Evolutionary conservation across 1,140 invertebrate genomes (phyloP), one percentile per base, ranked within the genome.

Genomic region (Psix sp.): DNA sequence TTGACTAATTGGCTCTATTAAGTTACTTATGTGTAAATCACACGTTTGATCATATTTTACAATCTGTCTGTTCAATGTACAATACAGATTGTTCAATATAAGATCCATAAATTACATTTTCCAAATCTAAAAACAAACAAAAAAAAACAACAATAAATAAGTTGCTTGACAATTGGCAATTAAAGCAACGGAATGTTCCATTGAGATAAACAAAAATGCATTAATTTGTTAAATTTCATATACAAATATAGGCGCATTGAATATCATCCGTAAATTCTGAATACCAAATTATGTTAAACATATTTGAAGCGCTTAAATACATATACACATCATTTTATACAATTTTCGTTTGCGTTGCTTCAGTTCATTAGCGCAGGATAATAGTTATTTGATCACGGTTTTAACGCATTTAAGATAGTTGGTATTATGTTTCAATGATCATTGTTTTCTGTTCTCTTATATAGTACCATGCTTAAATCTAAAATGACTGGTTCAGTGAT

Each of bases 381-480:
- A n/a, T n/a, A n/a, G n/a, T n/a, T 26, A 11, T 31, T 16, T 59
- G 31, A 26, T 46, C 46, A 46, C 3, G 38, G 31, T 52, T 39
- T 40, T 11, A 26, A 43, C 31, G 16, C 26, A 26, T 26, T 38
- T 13, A 38, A 5, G 3, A 43, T 9, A 46, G 14, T 33, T 40
- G 26, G 49, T 60, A 49, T 60, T 60, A 40, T 49, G 21, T 7
- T 33, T 49, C 3, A 0, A 33, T 33, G 16, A 20, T 33, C 17
- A 17, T 39, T 49, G 45, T 40, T 42, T 48, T 33, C 13, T 48
- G 16, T 15, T 39, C 16, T 65, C 21, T 31, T 39, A 6, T 15
- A 10, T 52, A 60, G 29, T 43, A 63, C 35, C 43, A 49, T 63
- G 36, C 31, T 52, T 63, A 65, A 65, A 40, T 11, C 42, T 65